Percentiles rank a stretch among this genome's conserved stretches.
Evolutionary conservation across 2,888 invertebrate species (phyloP).

Genomic region (Agonopterix subpropinquella): DNA sequence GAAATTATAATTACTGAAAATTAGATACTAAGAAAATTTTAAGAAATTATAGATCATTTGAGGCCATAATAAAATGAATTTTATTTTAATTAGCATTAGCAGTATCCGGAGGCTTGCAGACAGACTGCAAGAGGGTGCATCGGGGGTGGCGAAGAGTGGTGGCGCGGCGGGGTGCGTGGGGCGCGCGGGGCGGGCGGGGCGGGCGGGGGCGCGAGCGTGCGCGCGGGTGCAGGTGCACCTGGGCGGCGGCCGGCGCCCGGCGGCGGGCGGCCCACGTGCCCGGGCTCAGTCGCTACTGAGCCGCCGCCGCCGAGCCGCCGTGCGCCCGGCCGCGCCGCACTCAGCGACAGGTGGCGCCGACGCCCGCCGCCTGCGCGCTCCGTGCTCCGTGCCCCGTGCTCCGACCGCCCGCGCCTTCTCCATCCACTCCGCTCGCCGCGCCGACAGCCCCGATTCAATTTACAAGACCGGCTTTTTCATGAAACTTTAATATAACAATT

Average conservation of each 20-base stretch:
- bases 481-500: slow-evolving; percentile 50
- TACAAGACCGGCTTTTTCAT: slow-evolving; percentile 41
- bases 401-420: slow-evolving; percentile 13
- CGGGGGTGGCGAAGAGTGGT: slow-evolving; percentile 2
- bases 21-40: too few species aligned
- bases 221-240: slow-evolving; percentile 54
- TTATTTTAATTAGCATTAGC: slow-evolving; percentile 4
- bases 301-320: slow-evolving; percentile 31
- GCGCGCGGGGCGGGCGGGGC: slow-evolving; percentile 15
- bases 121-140: slow-evolving; percentile 17
- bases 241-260: slow-evolving; percentile 52
- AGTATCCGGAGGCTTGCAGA: background rate
- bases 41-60: too few species aligned
- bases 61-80: background rate
- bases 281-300: slow-evolving; percentile 58
- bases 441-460: slow-evolving; percentile 17
- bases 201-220: slow-evolving; percentile 10
- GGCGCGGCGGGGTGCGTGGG: slow-evolving; percentile 10
- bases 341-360: slow-evolving; percentile 47
- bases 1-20: too few species aligned
- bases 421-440: background rate
- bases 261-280: slow-evolving; percentile 55
- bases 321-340: slow-evolving; percentile 31
- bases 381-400: too few species aligned
- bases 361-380: slow-evolving; percentile 61